Conservation (phyloP, 37 sponge, comb jelly and placozoan species). For the Aplysina aerophoba region DNA sequence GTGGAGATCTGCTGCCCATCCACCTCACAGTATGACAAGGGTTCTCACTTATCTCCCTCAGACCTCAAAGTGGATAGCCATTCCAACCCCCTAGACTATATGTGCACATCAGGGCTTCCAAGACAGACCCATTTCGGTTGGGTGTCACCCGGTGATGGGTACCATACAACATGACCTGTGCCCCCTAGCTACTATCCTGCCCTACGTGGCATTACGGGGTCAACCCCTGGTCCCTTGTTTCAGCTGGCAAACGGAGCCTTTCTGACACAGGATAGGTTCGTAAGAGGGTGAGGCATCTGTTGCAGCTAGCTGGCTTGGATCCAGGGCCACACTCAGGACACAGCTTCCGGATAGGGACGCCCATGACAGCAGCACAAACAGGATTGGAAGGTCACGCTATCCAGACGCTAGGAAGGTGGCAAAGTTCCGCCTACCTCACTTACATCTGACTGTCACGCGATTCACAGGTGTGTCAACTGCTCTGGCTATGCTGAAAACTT, state of each 20-base stretch:
- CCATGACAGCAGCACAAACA: not conserved
- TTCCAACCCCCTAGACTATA: not conserved
- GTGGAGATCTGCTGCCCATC: conserved; percentile 3
- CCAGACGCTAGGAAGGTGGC: conserved; percentile 13
- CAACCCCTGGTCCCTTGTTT: not conserved
- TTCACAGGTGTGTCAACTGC: not conserved
- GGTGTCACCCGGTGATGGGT: conserved; percentile 25
- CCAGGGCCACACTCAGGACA: not conserved
- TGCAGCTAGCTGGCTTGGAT: not conserved
- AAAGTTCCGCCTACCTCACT: not conserved
- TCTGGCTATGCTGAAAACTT: too few species aligned
- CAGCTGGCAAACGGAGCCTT: not conserved
- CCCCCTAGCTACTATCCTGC: conserved; percentile 25
- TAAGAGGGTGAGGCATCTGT: not conserved
- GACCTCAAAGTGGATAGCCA: conserved; percentile 7
- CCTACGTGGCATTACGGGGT: conserved; percentile 14
- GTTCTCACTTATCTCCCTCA: not conserved
- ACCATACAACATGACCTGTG: not conserved
- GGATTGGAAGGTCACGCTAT: not conserved
- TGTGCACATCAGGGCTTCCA: conserved; percentile 27
- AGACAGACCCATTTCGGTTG: conserved; percentile 40
- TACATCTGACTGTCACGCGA: conserved; percentile 12
- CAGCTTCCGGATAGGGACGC: conserved; percentile 9
- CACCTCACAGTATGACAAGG: not conserved
- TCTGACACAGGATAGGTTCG: not conserved